Percentiles rank a stretch among this genome's conserved stretches.
phyloP scores from a whole-genome alignment of 2,797 vertebrate genomes.

The Lepilemur ruficaudatus region DNA sequence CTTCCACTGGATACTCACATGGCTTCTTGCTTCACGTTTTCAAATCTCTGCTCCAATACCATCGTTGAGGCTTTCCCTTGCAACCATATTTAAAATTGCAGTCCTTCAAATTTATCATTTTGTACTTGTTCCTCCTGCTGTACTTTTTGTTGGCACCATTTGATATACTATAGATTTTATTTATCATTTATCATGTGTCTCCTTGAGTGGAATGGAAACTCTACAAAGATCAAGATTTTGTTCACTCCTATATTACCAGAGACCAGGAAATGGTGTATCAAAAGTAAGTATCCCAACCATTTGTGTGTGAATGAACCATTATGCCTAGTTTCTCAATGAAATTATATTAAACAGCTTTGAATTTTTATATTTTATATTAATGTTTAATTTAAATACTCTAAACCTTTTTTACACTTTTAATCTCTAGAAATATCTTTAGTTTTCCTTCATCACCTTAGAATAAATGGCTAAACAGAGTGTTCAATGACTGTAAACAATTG shows the following conservation, averaged over 20 bases:
- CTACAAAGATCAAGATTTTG: background rate
- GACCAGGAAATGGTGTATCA: background rate
- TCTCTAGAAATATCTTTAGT: background rate
- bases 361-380: background rate
- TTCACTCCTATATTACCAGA: background rate
- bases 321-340: background rate
- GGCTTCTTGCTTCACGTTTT: background rate
- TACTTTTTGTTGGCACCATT: background rate
- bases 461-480: background rate
- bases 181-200: background rate
- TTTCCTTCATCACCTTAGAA: background rate
- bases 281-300: background rate
- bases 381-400: background rate
- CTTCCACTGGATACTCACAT: background rate
- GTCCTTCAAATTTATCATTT: background rate
- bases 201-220: background rate
- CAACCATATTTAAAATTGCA: background rate
- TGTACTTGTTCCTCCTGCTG: background rate
- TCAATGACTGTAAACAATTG: background rate
- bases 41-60: background rate
- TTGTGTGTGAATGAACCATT: background rate
- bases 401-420: background rate
- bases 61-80: background rate
- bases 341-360: background rate
- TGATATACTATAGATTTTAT: background rate